Percentiles rank a stretch among this genome's conserved stretches.
Conservation (phyloP, 2,888 invertebrate genomes). For the Brachylomia viminalis region DNA sequence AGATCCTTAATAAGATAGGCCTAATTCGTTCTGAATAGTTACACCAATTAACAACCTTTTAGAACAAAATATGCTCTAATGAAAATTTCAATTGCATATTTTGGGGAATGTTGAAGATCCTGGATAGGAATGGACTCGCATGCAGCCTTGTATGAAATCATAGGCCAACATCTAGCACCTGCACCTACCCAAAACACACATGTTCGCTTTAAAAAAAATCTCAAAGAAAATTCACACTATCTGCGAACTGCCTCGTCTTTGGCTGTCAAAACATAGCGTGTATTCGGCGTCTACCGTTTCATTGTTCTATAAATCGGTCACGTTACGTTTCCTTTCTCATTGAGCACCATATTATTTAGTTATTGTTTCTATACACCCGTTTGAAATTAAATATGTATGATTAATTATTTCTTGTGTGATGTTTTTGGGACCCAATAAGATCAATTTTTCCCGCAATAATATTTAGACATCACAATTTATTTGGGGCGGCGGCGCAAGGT, state of each 20-base stretch:
- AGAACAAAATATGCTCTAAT: not conserved
- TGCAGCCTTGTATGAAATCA: not conserved
- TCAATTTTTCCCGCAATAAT: too few species aligned
- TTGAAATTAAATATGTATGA: constrained; percentile 35
- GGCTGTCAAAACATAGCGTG: constrained; percentile 68
- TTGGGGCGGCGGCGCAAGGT: not conserved
- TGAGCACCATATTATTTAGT: constrained; percentile 62
- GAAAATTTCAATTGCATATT: not conserved
- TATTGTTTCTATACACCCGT: constrained; percentile 52
- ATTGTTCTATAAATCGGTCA: constrained; percentile 74
- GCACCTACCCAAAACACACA: not conserved
- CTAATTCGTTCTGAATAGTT: not conserved
- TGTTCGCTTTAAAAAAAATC: not conserved
- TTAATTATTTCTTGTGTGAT: not conserved
- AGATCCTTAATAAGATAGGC: not conserved
- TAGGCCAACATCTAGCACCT: not conserved
- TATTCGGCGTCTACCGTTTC: constrained; percentile 70
- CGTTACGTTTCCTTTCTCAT: constrained; percentile 70
- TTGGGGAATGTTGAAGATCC: not conserved
- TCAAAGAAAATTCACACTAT: not conserved
- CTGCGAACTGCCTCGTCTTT: constrained; percentile 57
- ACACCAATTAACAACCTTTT: not conserved
- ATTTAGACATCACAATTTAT: not conserved
- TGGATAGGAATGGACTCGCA: too few species aligned
- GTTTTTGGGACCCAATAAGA: not conserved